Evolutionary conservation across 2,797 vertebrate genomes (phyloP).

Genomic region (Anguilla pacifica): DNA sequence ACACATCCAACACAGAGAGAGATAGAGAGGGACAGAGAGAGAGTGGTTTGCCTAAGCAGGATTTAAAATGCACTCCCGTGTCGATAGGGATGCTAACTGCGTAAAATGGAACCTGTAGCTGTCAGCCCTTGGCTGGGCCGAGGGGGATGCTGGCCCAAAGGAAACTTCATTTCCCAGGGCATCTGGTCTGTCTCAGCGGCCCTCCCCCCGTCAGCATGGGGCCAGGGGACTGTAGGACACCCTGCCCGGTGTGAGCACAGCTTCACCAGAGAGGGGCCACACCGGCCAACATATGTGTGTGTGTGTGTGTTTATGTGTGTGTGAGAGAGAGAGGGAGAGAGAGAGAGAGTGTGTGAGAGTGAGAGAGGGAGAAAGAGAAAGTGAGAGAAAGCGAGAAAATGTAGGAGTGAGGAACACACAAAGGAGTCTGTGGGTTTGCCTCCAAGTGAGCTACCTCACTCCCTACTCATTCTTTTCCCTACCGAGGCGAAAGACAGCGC

Average conservation of each 20-base stretch:
- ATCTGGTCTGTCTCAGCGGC: slow-evolving; percentile 47
- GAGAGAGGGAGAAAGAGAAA: neutral
- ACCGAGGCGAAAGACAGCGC: slow-evolving; percentile 62
- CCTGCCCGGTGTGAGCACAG: slow-evolving; percentile 51
- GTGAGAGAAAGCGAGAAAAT: neutral
- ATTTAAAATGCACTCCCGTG: neutral
- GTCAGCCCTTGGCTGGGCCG: slow-evolving; percentile 33
- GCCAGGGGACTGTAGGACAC: slow-evolving; percentile 47
- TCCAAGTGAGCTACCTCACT: neutral
- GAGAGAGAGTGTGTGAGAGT: neutral
- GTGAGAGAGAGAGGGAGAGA: slow-evolving; percentile 19
- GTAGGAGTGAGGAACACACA: neutral
- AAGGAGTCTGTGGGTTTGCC: neutral
- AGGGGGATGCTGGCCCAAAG: slow-evolving; percentile 30
- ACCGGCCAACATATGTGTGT: slow-evolving; percentile 63
- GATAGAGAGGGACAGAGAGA: neutral
- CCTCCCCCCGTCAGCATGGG: slow-evolving; percentile 47
- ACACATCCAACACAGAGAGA: slow-evolving; percentile 16
- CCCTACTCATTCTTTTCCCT: slow-evolving; percentile 51
- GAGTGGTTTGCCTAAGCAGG: neutral
- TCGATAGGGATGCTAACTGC: slow-evolving; percentile 12
- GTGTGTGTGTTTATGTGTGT: slow-evolving; percentile 41
- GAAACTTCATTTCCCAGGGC: slow-evolving; percentile 42
- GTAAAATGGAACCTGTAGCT: slow-evolving; percentile 34
- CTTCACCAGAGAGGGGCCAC: slow-evolving; percentile 58